Evolutionary conservation across 2,888 invertebrate genomes (phyloP).

Genomic region (Mayetiola destructor): DNA sequence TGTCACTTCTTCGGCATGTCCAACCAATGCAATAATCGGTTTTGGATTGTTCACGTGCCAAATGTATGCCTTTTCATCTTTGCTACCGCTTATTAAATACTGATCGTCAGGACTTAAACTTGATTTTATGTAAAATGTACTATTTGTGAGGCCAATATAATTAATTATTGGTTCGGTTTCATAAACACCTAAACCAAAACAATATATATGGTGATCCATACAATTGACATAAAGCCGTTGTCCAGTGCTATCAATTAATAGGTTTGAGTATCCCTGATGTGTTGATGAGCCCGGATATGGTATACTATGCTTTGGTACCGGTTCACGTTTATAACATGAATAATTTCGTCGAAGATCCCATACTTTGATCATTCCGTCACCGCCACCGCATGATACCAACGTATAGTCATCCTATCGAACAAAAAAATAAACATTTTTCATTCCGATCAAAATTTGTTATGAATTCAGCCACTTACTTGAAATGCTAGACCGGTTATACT

Average conservation of each 20-base stretch:
- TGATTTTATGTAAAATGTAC: conserved; percentile 73
- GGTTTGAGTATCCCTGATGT: conserved; percentile 58
- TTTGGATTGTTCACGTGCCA: conserved; percentile 55
- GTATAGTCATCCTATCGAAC: conserved; percentile 50
- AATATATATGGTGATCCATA: conserved; percentile 73
- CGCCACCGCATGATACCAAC: conserved; percentile 72
- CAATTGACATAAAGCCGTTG: conserved; percentile 69
- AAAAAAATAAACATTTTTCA: conserved; percentile 5
- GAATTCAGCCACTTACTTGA: conserved; percentile 40
- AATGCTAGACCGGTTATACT: conserved; percentile 74
- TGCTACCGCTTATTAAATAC: conserved; percentile 78
- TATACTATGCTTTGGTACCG: conserved; percentile 54
- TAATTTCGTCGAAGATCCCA: conserved; percentile 82
- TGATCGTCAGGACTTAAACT: conserved; percentile 64
- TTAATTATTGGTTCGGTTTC: conserved; percentile 47
- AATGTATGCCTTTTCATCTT: conserved; percentile 71
- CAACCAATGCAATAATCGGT: conserved; percentile 54
- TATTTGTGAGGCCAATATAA: conserved; percentile 60
- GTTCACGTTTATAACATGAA: conserved; percentile 48
- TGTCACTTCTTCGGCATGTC: conserved; percentile 76
- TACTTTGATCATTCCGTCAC: conserved; percentile 71
- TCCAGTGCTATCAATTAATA: conserved; percentile 55
- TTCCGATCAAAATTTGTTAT: background rate
- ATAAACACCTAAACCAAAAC: conserved; percentile 63
- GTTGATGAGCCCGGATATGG: conserved; percentile 59